Percentiles rank a stretch among this genome's conserved stretches.
These are phyloP conservation scores for Scelioninae gen. 1 DNA, from an alignment of 2,888 invertebrate species.

Conservation along the genomic window DNA sequence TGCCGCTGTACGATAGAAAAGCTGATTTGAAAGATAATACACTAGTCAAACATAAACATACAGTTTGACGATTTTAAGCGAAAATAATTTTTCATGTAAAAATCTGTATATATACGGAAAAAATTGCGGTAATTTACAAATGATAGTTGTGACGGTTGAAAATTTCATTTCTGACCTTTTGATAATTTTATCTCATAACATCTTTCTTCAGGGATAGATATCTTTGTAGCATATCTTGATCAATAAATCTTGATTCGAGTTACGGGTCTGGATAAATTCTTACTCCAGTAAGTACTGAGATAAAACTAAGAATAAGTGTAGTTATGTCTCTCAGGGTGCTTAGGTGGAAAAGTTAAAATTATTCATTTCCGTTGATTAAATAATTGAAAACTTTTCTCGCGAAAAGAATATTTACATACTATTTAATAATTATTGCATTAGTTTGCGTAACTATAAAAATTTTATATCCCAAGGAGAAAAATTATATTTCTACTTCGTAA, in stretches of 20 bases:
- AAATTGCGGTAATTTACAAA: background rate
- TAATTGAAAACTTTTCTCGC: slow-evolving; percentile 21
- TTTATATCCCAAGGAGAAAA: no score
- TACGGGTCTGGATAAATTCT: slow-evolving; percentile 18
- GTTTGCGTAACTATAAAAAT: no score
- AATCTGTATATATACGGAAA: background rate
- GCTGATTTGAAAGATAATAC: slow-evolving; percentile 14
- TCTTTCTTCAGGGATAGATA: slow-evolving; percentile 36
- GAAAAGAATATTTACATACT: slow-evolving; percentile 1
- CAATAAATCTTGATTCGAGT: slow-evolving; percentile 38
- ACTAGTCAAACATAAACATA: background rate
- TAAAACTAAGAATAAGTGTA: slow-evolving; percentile 27
- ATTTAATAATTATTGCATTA: no score
- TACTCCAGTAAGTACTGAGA: slow-evolving; percentile 14
- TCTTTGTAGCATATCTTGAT: slow-evolving; percentile 29
- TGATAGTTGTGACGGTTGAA: background rate
- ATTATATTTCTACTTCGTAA: no score
- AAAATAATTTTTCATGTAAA: background rate
- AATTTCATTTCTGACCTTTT: slow-evolving; percentile 24
- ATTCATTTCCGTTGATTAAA: slow-evolving; percentile 26
- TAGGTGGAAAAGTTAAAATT: background rate
- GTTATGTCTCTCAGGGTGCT: background rate
- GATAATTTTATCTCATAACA: slow-evolving; percentile 19
- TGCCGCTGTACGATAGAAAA: slow-evolving; percentile 3
- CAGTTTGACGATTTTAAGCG: background rate